phyloP scores from a whole-genome alignment of 2,888 invertebrate genomes.

The Bembecia ichneumoniformis region DNA sequence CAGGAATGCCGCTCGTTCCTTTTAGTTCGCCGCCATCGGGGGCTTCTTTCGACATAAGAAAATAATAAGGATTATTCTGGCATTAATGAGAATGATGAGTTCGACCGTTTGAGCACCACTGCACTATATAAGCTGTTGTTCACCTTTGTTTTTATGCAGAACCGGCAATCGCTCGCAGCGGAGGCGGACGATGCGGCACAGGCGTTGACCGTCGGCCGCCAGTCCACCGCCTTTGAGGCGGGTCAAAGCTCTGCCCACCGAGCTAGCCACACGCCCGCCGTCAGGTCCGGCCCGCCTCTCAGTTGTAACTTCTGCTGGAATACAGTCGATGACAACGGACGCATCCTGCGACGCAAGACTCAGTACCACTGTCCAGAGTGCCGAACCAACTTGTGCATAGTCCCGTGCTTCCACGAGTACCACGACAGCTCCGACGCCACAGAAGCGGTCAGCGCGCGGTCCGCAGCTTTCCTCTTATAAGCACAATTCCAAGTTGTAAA shows the following conservation, averaged over 20 bases:
- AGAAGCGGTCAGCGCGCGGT: not conserved
- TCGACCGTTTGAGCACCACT: too few relatives aligned
- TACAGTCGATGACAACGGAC: constrained; percentile 85
- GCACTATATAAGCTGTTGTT: too few relatives aligned
- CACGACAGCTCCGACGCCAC: constrained; percentile 72
- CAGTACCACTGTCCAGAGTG: constrained; percentile 93
- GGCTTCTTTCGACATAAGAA: too few relatives aligned
- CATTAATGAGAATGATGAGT: too few relatives aligned
- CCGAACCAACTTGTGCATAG: constrained; percentile 89
- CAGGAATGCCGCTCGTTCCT: too few relatives aligned
- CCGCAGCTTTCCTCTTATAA: too few relatives aligned
- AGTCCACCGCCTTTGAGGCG: constrained; percentile 14
- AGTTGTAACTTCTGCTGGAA: constrained; percentile 95
- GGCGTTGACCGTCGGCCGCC: constrained; percentile 20
- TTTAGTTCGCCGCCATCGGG: too few relatives aligned
- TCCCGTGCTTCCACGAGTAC: constrained; percentile 90
- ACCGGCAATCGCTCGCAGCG: constrained; percentile 21
- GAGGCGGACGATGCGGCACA: constrained; percentile 30
- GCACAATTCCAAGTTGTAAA: too few relatives aligned
- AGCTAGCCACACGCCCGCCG: constrained; percentile 87
- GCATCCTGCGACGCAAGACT: constrained; percentile 87
- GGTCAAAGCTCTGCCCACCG: constrained; percentile 36
- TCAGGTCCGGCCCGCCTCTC: constrained; percentile 85
- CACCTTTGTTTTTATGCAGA: constrained; percentile 14
- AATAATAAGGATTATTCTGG: too few relatives aligned